Base-by-base conservation (phyloP, 2,888 invertebrate species). In the Thymelicus sylvestris region DNA sequence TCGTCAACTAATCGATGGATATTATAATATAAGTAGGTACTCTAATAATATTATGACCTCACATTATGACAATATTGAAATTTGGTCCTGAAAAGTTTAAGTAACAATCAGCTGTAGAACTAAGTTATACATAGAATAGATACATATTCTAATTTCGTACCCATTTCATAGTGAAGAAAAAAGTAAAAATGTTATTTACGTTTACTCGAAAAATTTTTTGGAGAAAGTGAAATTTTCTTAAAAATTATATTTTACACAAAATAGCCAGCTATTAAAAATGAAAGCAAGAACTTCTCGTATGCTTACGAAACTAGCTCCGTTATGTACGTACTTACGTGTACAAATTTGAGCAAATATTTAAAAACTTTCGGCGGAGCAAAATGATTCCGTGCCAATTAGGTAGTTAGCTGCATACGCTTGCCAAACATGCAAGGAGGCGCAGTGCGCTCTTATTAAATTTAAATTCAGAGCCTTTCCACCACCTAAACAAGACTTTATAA, bases 391-490 rank as follows among this genome's bases (percentile, higher is more conserved):
- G 65, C 70, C 70, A 71, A 66, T 71, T 71, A 71, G 70, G 66
- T 66, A 71, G 70, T 71, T 66, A 71, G 70, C 60, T 71, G 61
- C 70, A 71, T 61, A 66, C 61, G 61, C 66, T 66, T 71, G 70
- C 70, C 70, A 71, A 71, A 60, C 70, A 66, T 71, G 66, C 61
- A 65, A 66, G 66, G 72, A 81, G 83, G 85, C 87, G 88, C 87
- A 89, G 77, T 86, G 86, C 87, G 87, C 87, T 85, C 85, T 86
- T 87, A 90, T 90, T 90, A 90, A 91, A 87, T 81, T 87, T 89
- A 86, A 86, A 90, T 89, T 86, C 83, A 79, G 74, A 70, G 75
- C 75, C 78, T 80, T 79, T 89, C 86, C 83, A 80, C 74, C 79
- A 81, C 80, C 81, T 79, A 83, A 79, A 79, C 74, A 75, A 77